Evolutionary conservation across 2,888 invertebrate species (phyloP), one percentile per base, ranked within the genome.

Genomic region (Pristionchus fissidentatus): DNA sequence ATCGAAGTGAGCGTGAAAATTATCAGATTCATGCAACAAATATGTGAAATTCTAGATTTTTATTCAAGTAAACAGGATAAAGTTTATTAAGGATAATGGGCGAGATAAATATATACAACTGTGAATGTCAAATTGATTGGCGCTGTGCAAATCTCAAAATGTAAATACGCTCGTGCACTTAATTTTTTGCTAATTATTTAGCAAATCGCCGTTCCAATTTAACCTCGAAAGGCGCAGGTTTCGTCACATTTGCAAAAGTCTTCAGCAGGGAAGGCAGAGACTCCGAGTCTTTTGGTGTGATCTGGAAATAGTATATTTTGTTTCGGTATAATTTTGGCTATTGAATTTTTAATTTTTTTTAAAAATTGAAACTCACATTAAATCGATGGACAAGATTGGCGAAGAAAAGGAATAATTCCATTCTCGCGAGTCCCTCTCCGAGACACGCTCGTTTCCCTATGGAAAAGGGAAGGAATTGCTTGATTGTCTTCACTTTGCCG

Each of bases 401-500:
- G 60, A 87, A 85, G 73, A 87, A 87, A 3, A 87, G 49, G 83
- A 87, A 87, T 1, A 87, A 82, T 79, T 87, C 86, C 85, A 87
- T 84, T 66, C 77, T 22, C 0, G 87, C 87, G 29, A 87, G 75
- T 73, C 87, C 86, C 73, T 87, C 87, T 13, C 87, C 87, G 5
- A 84, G 85, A 86, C 87, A 87, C 79, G 86, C 86, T 35, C 87
- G 86, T 78, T 85, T 86, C 70, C 87, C 87, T n/a, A 87, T 83
- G 1, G 87, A 87, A 75, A 87, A 87, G 15, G 87, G 87, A 1
- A 85, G 80, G 66, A 87, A 66, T n/a, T 60, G 60, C 41, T 79
- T 79, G 7, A 38, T n/a, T 15, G n/a, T 73, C 26, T 22, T 55
- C 38, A 79, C 22, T 55, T 57, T 57, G 79, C 85, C 86, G 38